Base-by-base conservation (phyloP, 2,113 vertebrate genomes). In the Mustelus asterias region DNA sequence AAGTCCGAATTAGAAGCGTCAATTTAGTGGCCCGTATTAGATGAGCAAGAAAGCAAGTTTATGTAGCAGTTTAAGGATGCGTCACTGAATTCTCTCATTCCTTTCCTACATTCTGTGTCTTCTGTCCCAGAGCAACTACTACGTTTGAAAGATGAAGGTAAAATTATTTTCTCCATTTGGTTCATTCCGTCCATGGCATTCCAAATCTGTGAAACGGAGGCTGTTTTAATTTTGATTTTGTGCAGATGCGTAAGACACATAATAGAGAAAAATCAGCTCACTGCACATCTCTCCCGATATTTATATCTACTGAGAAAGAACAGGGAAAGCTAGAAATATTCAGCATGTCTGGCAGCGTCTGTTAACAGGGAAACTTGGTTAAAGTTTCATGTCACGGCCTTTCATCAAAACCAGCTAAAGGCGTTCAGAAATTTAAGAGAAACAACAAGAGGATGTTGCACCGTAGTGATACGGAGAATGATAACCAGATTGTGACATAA, bases 81-180 rank as follows among this genome's bases (percentile, higher is more conserved):
- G 22, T 86, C 20, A 2, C 20, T 1, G 8, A 5, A 9, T 89
- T 20, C 3, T 29, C 26, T 89, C 26, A 33, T 63, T n/a, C 29
- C 13, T 1, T 63, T 63, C 7, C 54, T 37, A 13, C 37, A 2
- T 10, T 65, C 1, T n/a, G 1, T 93, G 60, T 60, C 20, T 2
- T 22, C 20, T 67, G 9, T 67, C 60, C 1, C 54, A 93, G 89
- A 67, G 60, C n/a, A 37, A 22, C 33, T 93, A 22, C 1, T 93
- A 9, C 89, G n/a, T 65, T 9, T 93, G n/a, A 93, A 93, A n/a
- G 89, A 93, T 67, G 89, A n/a, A 37, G 89, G 89, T 93, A 93
- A 65, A 63, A 22, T 1, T 26, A 33, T 80, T 80, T 20, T 11
- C 26, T 63, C 13, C 29, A 1, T 63, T 54, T 7, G 24, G 26